phyloP scores from a whole-genome alignment of 2,888 invertebrate species.

The Cactoblastis cactorum region DNA sequence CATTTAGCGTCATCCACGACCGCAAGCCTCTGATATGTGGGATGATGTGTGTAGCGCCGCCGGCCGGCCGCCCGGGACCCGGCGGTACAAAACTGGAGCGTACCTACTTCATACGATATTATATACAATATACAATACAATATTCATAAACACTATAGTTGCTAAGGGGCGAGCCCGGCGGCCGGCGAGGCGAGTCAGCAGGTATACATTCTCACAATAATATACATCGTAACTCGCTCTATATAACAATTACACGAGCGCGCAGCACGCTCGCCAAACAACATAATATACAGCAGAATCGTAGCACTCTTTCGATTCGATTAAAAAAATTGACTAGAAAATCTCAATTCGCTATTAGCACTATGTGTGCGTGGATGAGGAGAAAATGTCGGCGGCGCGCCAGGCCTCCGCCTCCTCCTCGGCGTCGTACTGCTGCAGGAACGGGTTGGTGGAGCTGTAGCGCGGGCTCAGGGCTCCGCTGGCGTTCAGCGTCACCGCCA shows the following conservation, averaged over 20 bases:
- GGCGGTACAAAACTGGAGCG: constrained; percentile 64
- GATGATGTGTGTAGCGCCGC: constrained; percentile 72
- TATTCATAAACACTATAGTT: constrained; percentile 62
- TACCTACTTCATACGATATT: constrained; percentile 67
- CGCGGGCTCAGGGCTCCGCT: constrained; percentile 55
- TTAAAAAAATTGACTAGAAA: constrained; percentile 78
- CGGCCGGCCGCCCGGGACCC: constrained; percentile 57
- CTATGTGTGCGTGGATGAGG: constrained; percentile 72
- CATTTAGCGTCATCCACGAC: constrained; percentile 46
- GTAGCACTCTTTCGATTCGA: constrained; percentile 71
- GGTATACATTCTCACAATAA: constrained; percentile 73
- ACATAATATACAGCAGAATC: constrained; percentile 76
- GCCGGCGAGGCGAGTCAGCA: constrained; percentile 60
- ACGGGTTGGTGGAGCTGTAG: constrained; percentile 80
- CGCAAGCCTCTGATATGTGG: constrained; percentile 76
- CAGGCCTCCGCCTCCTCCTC: constrained; percentile 73
- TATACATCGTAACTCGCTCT: constrained; percentile 75
- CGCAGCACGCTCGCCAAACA: constrained; percentile 66
- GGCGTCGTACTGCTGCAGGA: constrained; percentile 77
- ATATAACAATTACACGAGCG: constrained; percentile 73
- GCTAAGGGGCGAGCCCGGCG: constrained; percentile 61
- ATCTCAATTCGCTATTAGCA: constrained; percentile 72
- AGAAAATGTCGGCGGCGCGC: constrained; percentile 71
- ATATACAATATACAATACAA: constrained; percentile 77
- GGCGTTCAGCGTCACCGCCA: constrained; percentile 80